These are phyloP conservation scores for Eulacestoma nigropectus DNA, from an alignment of 2,113 vertebrate genomes.

Conservation along the genomic window DNA sequence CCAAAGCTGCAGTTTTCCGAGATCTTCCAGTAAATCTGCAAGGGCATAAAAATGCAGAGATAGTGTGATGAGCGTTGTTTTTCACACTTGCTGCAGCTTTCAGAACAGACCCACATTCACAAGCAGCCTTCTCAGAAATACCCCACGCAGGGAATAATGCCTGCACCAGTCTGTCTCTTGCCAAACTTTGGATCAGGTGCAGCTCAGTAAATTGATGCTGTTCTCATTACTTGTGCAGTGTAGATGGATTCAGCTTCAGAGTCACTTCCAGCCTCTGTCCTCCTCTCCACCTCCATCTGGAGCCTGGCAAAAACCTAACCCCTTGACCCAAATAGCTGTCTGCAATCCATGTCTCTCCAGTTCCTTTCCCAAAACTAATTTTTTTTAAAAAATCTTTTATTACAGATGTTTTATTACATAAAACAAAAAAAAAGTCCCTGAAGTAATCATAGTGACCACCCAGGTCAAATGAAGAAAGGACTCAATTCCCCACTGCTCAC, in stretches of 20 bases:
- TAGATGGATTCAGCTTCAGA: not conserved
- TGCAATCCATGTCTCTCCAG: not conserved
- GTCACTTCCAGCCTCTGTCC: not conserved
- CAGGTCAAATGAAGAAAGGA: not conserved
- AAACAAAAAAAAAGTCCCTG: not conserved
- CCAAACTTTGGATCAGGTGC: not conserved
- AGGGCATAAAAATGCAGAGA: not conserved
- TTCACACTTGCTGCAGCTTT: not conserved
- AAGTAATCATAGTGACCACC: not conserved
- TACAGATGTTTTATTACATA: constrained; percentile 15
- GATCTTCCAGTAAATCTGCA: constrained; percentile 15
- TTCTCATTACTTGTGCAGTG: not conserved
- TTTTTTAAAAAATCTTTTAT: not conserved
- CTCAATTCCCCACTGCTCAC: not conserved
- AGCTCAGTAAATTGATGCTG: not conserved
- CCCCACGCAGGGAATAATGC: not conserved
- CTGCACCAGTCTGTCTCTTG: rapidly evolving
- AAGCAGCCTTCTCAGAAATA: not conserved
- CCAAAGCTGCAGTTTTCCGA: constrained; percentile 25
- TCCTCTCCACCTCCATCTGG: not conserved
- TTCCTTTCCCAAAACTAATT: not conserved
- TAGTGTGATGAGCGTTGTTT: not conserved
- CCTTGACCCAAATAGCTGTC: constrained; percentile 20
- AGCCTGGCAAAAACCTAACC: constrained; percentile 29
- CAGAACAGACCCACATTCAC: not conserved